phyloP scores from a whole-genome alignment of 2,888 invertebrate species.

The Netelia virgata region DNA sequence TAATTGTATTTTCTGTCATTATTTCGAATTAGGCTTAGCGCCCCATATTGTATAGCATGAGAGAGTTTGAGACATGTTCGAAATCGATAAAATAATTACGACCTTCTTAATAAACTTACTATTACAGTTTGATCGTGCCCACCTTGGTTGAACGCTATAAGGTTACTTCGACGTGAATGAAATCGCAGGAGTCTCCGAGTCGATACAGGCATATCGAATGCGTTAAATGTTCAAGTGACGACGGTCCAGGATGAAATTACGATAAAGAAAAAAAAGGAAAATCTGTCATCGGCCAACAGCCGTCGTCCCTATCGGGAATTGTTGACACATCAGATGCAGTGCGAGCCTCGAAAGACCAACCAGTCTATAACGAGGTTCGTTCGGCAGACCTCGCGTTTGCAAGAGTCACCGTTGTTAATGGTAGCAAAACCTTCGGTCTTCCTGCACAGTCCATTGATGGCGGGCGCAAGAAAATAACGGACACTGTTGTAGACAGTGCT shows the following conservation, averaged over 20 bases:
- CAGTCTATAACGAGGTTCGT: slow-evolving; percentile 76
- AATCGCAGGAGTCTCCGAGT: not conserved
- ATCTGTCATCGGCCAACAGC: slow-evolving; percentile 30
- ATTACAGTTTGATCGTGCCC: not conserved
- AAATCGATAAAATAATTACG: not conserved
- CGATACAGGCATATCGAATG: not conserved
- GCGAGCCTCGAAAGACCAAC: slow-evolving; percentile 37
- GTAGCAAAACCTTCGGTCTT: slow-evolving; percentile 68
- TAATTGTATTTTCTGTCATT: no score
- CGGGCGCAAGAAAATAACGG: slow-evolving; percentile 27
- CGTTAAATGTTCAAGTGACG: slow-evolving; percentile 3
- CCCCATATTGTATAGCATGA: not conserved
- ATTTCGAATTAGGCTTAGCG: no score
- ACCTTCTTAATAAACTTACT: not conserved
- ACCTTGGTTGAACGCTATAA: not conserved
- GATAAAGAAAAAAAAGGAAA: slow-evolving; percentile 21
- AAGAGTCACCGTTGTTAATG: slow-evolving; percentile 80
- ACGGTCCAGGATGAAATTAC: slow-evolving; percentile 7
- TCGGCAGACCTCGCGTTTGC: slow-evolving; percentile 54
- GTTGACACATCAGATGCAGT: slow-evolving; percentile 77
- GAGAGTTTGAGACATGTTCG: not conserved
- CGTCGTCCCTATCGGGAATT: slow-evolving; percentile 76
- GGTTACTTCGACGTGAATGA: slow-evolving; percentile 2
- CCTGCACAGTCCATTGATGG: slow-evolving; percentile 48
- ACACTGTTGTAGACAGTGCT: slow-evolving; percentile 34